Base-by-base conservation (phyloP, 2,113 vertebrate genomes). In the Coturnix japonica region DNA sequence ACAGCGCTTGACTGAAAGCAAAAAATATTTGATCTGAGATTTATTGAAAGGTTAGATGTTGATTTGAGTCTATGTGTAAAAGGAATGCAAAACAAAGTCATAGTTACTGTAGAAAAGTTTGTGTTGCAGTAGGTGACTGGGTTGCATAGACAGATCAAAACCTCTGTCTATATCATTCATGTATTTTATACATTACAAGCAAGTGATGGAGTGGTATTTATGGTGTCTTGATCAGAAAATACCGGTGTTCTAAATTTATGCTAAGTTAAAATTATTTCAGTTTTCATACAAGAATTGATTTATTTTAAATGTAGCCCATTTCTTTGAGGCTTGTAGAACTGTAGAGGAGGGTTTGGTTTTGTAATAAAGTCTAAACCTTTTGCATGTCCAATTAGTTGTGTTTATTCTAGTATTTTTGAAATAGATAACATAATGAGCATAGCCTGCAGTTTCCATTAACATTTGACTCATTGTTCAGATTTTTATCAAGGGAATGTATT, bases 391-490 rank as follows among this genome's bases (percentile, higher is more conserved):
- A 89, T 95, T 96, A 95, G 49, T 73, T 93, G 65, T 94, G 44
- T 91, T 96, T 69, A 83, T 94, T 94, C 54, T 66, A 75, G 78
- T 90, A 81, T 83, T 94, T 94, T 96, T 95, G 82, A 94, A 90
- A 94, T 94, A 86, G 33, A 59, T 93, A 90, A 86, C 47, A 76
- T 95, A 95, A 94, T 93, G 89, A 95, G 89, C 54, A 89, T 75
- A 94, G 81, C 77, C 94, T 85, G 83, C 76, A 94, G 92, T 95
- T 95, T 95, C 92, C 81, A 94, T 96, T 96, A 95, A 96, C 95
- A 89, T 95, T 96, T 96, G 96, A 96, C 92, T 94, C 81, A 8
- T 78, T 93, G 89, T 93, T 96, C 64, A 0, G 25, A 87, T 94
- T 91, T 94, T 95, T 96, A 94, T 95, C 89, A 82, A 76, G 92